Conservation (phyloP, 2,797 vertebrate genomes). For the Urophycis tenuis region DNA sequence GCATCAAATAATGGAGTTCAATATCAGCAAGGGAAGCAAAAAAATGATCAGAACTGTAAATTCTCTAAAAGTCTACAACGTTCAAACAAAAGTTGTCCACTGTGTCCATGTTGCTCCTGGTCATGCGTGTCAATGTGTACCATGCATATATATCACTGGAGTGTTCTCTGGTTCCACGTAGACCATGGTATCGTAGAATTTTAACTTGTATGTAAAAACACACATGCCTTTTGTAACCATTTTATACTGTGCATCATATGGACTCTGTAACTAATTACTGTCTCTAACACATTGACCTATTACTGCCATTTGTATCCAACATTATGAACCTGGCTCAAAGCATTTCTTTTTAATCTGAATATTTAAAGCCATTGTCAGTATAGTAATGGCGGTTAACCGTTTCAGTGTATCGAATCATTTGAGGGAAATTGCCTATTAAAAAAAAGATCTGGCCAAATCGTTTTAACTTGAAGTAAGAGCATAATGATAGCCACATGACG, state of each 20-base stretch:
- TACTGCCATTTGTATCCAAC: constrained; percentile 37
- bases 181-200: constrained; percentile 59
- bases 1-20: constrained; percentile 31
- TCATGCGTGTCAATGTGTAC: constrained; percentile 11
- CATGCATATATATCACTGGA: constrained; percentile 51
- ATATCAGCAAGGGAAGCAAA: constrained; percentile 28
- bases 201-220: constrained; percentile 67
- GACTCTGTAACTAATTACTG: constrained; percentile 53
- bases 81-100: constrained; percentile 18
- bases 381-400: constrained; percentile 31
- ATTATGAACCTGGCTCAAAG: constrained; percentile 42
- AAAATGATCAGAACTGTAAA: neutral
- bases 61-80: constrained; percentile 6
- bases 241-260: constrained; percentile 70
- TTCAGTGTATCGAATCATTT: constrained; percentile 54
- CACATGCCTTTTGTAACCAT: constrained; percentile 75
- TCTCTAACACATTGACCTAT: constrained; percentile 41
- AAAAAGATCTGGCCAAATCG: constrained; percentile 31
- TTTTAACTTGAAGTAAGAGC: constrained; percentile 11
- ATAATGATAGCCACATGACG: constrained; percentile 10
- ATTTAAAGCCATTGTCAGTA: constrained; percentile 37
- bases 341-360: constrained; percentile 2
- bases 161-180: constrained; percentile 42
- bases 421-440: constrained; percentile 44
- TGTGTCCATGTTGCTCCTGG: constrained; percentile 34